These are phyloP conservation scores for Tangara arthus DNA, from an alignment of 2,797 vertebrate genomes.

Conservation along the genomic window DNA sequence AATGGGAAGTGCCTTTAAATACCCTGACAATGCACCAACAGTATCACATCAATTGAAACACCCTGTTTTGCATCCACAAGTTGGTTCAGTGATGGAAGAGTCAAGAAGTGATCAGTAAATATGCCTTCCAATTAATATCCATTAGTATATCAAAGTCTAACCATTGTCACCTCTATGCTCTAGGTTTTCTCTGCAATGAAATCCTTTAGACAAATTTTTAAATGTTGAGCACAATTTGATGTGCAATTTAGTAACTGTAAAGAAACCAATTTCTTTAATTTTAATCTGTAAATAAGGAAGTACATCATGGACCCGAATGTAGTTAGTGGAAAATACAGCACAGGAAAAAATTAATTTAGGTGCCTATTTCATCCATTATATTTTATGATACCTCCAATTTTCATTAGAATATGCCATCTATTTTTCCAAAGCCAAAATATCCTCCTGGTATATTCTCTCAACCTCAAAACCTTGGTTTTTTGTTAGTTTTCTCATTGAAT, in stretches of 20 bases:
- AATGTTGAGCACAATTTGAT: not conserved
- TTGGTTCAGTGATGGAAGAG: not conserved
- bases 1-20: not conserved
- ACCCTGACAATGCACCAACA: too few relatives aligned
- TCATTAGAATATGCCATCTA: not conserved
- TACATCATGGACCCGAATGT: not conserved
- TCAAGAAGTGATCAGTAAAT: not conserved
- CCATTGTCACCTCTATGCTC: too few relatives aligned
- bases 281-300: not conserved
- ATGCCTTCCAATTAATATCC: not conserved
- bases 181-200: not conserved
- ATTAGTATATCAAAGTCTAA: not conserved
- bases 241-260: not conserved
- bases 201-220: not conserved
- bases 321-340: not conserved
- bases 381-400: not conserved
- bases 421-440: not conserved
- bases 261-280: not conserved
- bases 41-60: accelerated
- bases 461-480: not conserved
- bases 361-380: not conserved
- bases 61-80: not conserved
- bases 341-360: not conserved
- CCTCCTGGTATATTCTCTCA: not conserved
- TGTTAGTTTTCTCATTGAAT: not conserved